Conservation (phyloP, 1,140 invertebrate species). For the Arctopsyche grandis region DNA sequence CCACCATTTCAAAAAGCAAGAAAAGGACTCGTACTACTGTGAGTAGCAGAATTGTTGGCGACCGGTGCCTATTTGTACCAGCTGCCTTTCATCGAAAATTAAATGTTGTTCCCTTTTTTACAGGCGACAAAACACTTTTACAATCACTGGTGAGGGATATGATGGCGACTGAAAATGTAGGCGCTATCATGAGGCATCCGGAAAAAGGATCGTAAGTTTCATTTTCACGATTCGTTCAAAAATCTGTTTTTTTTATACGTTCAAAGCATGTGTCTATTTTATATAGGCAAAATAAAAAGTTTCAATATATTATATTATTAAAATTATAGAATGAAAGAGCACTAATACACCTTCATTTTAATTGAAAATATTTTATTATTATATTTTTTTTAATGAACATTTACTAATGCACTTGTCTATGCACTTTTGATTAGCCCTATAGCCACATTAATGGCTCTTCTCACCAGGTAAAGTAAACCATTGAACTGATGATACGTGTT, state of each 20-base stretch:
- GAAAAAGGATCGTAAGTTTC: conserved; percentile 55
- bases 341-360: too few relatives aligned
- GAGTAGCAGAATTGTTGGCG: conserved; percentile 51
- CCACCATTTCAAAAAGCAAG: conserved; percentile 73
- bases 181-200: conserved; percentile 62
- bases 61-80: too few relatives aligned
- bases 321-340: too few relatives aligned
- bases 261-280: too few relatives aligned
- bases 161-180: conserved; percentile 78
- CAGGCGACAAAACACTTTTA: conserved; percentile 81
- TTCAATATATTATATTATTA: too few relatives aligned
- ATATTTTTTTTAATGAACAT: background rate
- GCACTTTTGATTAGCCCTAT: conserved; percentile 75
- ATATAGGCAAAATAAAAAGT: too few relatives aligned
- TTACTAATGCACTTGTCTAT: conserved; percentile 56
- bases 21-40: conserved; percentile 82
- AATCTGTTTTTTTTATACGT: too few relatives aligned
- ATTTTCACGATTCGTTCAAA: background rate
- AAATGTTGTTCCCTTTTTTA: conserved; percentile 45
- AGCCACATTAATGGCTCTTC: conserved; percentile 85
- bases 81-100: background rate
- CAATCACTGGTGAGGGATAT: conserved; percentile 87
- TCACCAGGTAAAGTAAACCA: conserved; percentile 80
- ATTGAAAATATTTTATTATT: too few relatives aligned
- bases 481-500: background rate